Evolutionary conservation across 2,888 invertebrate genomes (phyloP), one percentile per base, ranked within the genome.

Genomic region (Diarsia rubi): DNA sequence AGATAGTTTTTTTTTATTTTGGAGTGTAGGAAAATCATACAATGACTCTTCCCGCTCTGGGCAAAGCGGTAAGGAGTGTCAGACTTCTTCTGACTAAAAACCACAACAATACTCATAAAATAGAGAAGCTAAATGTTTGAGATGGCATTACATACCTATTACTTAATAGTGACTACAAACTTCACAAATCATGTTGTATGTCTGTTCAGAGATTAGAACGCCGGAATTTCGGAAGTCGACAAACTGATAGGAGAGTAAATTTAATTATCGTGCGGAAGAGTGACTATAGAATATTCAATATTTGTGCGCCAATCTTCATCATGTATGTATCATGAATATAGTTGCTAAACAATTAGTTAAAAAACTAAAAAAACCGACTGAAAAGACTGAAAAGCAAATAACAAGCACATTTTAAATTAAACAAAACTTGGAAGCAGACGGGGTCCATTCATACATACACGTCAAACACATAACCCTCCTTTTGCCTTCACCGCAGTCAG

Each of bases 191-290:
- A 65, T 52, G 64, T 27, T 71, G 37, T 65, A 71, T 78, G 37
- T 72, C 19, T 69, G 64, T 52, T 27, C 16, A 19, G 8, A 27
- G 71, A 77, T 78, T 78, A 71, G 11, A 62, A 44, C 60, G 64
- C 5, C 14, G n/a, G 42, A 66, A 71, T 66, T 78, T 79, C 52
- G 64, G 74, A 78, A 79, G 74, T 65, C 11, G 45, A 75, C 44
- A 27, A 31, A 57, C 57, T 65, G 79, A 78, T 79, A 68, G 11
- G 12, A 21, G 47, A 47, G 8, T 5, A 54, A 69, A 63, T 62
- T n/a, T 31, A 47, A n/a, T 47, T 44, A 47, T 54, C 42, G 24
- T 9, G 5, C 21, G 12, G 42, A 75, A 75, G 16, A 52, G n/a
- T 14, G 16, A 31, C 49, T 24, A 16, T 12, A 0, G 6, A 45